Evolutionary conservation across 1,140 invertebrate genomes (phyloP).

Genomic region (Dreissena polymorpha): DNA sequence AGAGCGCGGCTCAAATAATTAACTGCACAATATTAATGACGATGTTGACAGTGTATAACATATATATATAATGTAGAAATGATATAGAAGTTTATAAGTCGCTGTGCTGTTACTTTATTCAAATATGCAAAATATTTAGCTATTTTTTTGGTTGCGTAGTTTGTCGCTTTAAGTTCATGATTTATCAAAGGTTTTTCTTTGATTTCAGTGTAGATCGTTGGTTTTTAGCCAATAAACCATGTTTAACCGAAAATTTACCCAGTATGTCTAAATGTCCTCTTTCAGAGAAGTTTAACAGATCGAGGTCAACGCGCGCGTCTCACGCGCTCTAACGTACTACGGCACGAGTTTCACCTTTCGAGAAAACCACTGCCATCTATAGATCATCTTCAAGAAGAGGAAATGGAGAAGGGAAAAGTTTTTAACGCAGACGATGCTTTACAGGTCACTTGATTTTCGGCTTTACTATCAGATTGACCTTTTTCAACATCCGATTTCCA

Average conservation of each 20-base stretch:
- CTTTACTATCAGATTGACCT: neutral
- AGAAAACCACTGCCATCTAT: neutral
- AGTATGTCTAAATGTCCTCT: neutral
- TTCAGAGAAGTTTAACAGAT: slow-evolving; percentile 36
- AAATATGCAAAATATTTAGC: no score
- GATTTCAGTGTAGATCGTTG: neutral
- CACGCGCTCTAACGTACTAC: slow-evolving; percentile 34
- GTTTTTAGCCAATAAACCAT: neutral
- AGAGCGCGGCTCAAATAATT: no score
- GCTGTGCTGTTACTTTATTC: no score
- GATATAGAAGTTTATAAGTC: no score
- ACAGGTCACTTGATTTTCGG: slow-evolving; percentile 17
- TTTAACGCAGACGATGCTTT: slow-evolving; percentile 50
- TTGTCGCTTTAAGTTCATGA: neutral
- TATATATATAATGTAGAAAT: no score
- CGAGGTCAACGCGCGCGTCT: neutral
- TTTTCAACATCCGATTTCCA: neutral
- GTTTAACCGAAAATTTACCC: neutral
- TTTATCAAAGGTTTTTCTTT: neutral
- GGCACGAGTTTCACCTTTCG: slow-evolving; percentile 41
- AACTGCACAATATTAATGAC: no score
- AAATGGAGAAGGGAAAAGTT: slow-evolving; percentile 17
- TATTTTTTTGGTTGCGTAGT: no score
- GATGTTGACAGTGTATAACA: no score
- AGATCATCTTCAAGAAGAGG: neutral